Base-by-base conservation (phyloP, 2,797 vertebrate genomes). In the Crax fasciolata region DNA sequence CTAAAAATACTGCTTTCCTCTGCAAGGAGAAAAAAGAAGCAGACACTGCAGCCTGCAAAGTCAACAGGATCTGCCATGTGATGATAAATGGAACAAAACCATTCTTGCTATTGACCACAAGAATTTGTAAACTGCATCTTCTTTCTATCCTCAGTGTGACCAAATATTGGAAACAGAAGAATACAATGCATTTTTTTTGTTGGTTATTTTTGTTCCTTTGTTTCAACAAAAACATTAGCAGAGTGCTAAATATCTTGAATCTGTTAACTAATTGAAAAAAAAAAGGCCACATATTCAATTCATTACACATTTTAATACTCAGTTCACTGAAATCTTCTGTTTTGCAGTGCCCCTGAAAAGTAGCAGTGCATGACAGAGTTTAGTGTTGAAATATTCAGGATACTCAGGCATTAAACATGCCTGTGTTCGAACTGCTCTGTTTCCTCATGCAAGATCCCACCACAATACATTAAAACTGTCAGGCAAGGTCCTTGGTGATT, bases 301-400 rank as follows among this genome's bases (percentile, higher is more conserved):
- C 1, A 1, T 72, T 78, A 18, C 4, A 55, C 14, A 44, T 55
- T 75, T 85, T 44, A 65, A 55, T 23, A 11, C 3, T 41, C 0
- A 0, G 2, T 21, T 66, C 23, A 25, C 4, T 55, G 51, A 66
- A 58, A 46, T 28, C 21, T 38, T 39, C 51, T 27, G 2, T 10
- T 74, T 80, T 74, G 32, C 30, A 63, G 15, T 66, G 35, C 15
- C 72, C 72, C 13, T 79, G 27, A 10, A 70, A 13, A 9, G 4
- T 7, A 18, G 11, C 39, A 65, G 32, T 12, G 19, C 35, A n/a
- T 3, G 44, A 4, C 11, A 32, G 11, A 44, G 9, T 13, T 91
- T 15, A 16, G 11, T 24, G 19, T 6, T 32, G 51, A 52, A 24
- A 11, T 70, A 20, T 48, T 85, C 4, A 32, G 62, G 27, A 52